Conservation (phyloP, 2,113 vertebrate species). For the Oreochromis tanganicae region DNA sequence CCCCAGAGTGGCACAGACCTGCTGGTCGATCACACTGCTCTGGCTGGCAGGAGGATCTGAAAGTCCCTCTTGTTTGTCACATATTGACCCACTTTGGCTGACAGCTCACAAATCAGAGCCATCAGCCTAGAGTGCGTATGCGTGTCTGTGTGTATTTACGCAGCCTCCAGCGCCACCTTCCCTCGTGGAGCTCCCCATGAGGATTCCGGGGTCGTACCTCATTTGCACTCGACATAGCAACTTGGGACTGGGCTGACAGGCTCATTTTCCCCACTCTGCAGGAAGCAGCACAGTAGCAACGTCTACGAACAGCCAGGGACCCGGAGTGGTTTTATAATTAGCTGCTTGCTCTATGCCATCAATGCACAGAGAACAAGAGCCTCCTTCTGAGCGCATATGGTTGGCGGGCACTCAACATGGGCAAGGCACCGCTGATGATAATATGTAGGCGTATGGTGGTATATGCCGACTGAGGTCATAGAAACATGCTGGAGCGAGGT, state of each 20-base stretch:
- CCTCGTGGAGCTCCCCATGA: slow-evolving; percentile 37
- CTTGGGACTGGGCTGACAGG: slow-evolving; percentile 66
- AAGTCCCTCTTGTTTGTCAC: slow-evolving; percentile 58
- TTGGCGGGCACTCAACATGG: slow-evolving; percentile 15
- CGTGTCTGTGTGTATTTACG: slow-evolving; percentile 37
- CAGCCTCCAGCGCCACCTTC: slow-evolving; percentile 35
- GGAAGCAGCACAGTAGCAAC: slow-evolving; percentile 51
- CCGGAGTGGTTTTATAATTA: slow-evolving; percentile 73
- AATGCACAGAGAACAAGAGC: slow-evolving; percentile 37
- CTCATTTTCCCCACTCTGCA: slow-evolving; percentile 69
- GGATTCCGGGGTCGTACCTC: slow-evolving; percentile 62
- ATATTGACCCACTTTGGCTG: slow-evolving; percentile 65
- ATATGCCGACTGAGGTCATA: slow-evolving; percentile 6
- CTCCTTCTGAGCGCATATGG: slow-evolving; percentile 12
- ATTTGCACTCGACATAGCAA: slow-evolving; percentile 71
- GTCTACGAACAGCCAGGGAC: slow-evolving; percentile 43
- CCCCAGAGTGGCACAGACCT: background rate
- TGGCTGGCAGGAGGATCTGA: slow-evolving; percentile 33
- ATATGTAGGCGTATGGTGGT: slow-evolving; percentile 27
- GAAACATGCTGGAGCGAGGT: background rate
- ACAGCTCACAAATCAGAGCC: slow-evolving; percentile 51
- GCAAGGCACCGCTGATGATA: slow-evolving; percentile 22
- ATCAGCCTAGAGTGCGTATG: slow-evolving; percentile 16
- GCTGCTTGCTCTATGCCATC: slow-evolving; percentile 58
- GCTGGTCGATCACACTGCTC: slow-evolving; percentile 23